Conservation (phyloP, 2,113 vertebrate genomes). For the Solenodon paradoxus region DNA sequence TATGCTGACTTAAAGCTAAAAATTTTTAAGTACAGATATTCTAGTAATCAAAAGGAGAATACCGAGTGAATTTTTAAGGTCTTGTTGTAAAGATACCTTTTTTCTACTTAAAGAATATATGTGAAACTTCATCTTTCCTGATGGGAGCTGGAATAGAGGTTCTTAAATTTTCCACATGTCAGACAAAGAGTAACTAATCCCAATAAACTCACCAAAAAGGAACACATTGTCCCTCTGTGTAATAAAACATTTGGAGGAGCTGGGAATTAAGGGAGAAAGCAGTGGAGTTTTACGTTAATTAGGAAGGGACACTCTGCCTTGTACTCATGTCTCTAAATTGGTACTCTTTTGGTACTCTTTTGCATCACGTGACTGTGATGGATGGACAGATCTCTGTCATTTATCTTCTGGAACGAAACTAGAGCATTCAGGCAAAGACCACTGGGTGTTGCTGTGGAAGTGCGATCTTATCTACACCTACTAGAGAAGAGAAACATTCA, state of each 20-base stretch:
- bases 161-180: neutral
- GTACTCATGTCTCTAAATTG: neutral
- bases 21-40: neutral
- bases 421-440: slow-evolving; percentile 15
- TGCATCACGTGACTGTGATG: neutral
- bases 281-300: slow-evolving; percentile 14
- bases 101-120: neutral
- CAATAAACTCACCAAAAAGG: neutral
- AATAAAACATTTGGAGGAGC: neutral
- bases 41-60: neutral
- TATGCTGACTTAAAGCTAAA: neutral
- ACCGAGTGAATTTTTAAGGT: neutral
- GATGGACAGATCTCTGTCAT: neutral
- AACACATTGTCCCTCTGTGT: neutral
- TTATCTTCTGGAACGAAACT: slow-evolving; percentile 53
- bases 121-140: neutral
- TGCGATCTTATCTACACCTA: neutral
- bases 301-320: neutral
- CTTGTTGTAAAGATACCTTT: neutral
- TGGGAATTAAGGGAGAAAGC: neutral
- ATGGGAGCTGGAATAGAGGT: neutral
- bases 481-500: neutral
- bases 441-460: neutral
- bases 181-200: neutral
- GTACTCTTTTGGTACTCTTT: too few relatives aligned